These are phyloP conservation scores for Magallana angulata DNA, from an alignment of 1,140 invertebrate species.

Conservation along the genomic window DNA sequence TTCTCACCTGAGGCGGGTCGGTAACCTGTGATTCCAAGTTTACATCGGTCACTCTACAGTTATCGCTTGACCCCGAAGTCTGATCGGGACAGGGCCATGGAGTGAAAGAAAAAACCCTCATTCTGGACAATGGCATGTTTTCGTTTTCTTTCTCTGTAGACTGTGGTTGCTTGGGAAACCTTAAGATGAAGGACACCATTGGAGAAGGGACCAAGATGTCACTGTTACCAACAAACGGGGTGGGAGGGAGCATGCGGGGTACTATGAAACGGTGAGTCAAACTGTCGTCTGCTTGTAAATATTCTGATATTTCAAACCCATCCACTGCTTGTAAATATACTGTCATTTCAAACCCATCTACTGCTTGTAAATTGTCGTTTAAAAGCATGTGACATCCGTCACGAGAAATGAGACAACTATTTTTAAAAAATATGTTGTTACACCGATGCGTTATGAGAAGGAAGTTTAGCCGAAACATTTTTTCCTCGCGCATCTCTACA, in stretches of 20 bases:
- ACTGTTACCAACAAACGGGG: neutral
- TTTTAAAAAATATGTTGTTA: no score
- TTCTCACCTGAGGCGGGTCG: neutral
- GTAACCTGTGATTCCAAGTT: neutral
- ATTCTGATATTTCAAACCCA: no score
- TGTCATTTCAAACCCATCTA: no score
- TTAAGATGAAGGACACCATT: neutral
- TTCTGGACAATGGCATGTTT: slow-evolving; percentile 1
- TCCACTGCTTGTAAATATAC: no score
- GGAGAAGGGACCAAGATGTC: neutral
- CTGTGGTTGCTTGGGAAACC: neutral
- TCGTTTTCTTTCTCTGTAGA: neutral
- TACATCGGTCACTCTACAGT: neutral
- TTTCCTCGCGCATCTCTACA: no score
- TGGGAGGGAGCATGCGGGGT: neutral
- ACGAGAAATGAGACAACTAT: no score
- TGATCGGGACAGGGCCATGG: no score
- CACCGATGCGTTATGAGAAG: no score
- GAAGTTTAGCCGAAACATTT: no score
- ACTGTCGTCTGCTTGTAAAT: neutral
- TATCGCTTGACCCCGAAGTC: neutral
- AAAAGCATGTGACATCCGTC: no score
- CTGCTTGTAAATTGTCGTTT: no score
- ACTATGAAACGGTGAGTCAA: neutral
- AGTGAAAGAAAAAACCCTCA: no score